Conservation (phyloP, 2,888 invertebrate species). For the Dendrolimus pini region DNA sequence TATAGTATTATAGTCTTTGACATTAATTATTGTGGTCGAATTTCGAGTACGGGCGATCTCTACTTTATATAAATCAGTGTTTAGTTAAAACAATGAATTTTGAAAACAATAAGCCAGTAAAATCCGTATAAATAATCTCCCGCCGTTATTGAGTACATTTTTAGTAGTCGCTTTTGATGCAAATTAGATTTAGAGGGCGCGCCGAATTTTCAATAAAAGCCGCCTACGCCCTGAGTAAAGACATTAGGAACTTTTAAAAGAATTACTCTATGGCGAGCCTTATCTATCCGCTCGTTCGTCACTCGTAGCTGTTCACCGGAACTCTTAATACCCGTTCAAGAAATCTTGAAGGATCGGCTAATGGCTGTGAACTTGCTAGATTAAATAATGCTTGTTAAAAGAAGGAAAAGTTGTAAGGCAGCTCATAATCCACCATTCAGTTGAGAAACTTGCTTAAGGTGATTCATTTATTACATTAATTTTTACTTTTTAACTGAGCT, state of each 20-base stretch:
- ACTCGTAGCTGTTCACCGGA: conserved; percentile 9
- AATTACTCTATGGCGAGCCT: conserved; percentile 22
- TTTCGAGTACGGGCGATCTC: background rate
- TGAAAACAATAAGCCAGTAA: background rate
- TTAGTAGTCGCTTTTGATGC: conserved; percentile 25
- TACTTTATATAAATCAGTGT: background rate
- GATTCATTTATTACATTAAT: background rate
- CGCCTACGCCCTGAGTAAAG: conserved; percentile 25
- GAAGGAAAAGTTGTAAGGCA: conserved; percentile 1
- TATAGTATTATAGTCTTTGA: no score
- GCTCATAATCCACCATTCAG: background rate
- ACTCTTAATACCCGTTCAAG: conserved; percentile 20
- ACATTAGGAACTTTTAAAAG: conserved; percentile 39
- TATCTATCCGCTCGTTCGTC: conserved; percentile 18
- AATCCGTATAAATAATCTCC: conserved; percentile 2
- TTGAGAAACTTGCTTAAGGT: background rate
- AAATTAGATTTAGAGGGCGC: conserved; percentile 32
- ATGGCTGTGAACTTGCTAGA: conserved; percentile 5
- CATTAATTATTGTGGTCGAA: no score
- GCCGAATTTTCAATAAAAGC: conserved; percentile 33
- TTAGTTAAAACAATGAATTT: background rate
- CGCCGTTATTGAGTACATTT: conserved; percentile 6
- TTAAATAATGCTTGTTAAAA: conserved; percentile 8
- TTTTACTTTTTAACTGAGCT: background rate
- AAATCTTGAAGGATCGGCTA: conserved; percentile 4